Evolutionary conservation across 2,113 vertebrate genomes (phyloP), one percentile per base, ranked within the genome.

Genomic region (Acanthochromis polyacanthus): DNA sequence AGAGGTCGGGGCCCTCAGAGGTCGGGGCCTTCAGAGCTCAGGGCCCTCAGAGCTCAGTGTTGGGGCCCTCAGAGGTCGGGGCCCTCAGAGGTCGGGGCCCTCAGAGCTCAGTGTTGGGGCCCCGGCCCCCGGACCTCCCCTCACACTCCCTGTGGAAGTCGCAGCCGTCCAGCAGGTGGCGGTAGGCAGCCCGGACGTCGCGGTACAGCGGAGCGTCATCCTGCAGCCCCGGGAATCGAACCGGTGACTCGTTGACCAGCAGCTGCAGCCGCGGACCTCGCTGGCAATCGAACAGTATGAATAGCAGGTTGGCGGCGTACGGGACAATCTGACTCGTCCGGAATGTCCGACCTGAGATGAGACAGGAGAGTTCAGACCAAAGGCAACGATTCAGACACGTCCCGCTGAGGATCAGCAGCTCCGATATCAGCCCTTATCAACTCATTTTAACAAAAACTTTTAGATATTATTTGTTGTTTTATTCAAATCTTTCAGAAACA

Each of bases 241-340:
- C 78, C 0, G 93, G 95, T 0, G 93, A 93, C 78, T 99, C 97
- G 15, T 99, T 99, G 71, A 98, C 19, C 6, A 98, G 93, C 75
- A 98, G 67, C 94, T 98, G 97, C 38, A 99, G 91, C 40, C 91
- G 92, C 46, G 96, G 96, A 8, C 93, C 94, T 0, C 92, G 10
- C 92, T 88, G 32, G 28, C 97, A 99, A 74, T 97, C 96, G 60
- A 97, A 96, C 71, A 99, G 94, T 50, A 98, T 95, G 4, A 99
- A 96, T 0, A 97, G 81, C 46, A 99, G 83, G 92, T 99, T 99
- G 40, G 98, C 96, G 0, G 97, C 96, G 1, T 99, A 99, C 0
- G 98, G 98, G 48, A 98, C 95, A 0, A 99, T 96, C 3, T 4
- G 92, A 19, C 97, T 93, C 2, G 92, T 96, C 77, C 96, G 96